Base-by-base conservation (phyloP, 2,888 invertebrate genomes). In the Glaucopsyche alexis region DNA sequence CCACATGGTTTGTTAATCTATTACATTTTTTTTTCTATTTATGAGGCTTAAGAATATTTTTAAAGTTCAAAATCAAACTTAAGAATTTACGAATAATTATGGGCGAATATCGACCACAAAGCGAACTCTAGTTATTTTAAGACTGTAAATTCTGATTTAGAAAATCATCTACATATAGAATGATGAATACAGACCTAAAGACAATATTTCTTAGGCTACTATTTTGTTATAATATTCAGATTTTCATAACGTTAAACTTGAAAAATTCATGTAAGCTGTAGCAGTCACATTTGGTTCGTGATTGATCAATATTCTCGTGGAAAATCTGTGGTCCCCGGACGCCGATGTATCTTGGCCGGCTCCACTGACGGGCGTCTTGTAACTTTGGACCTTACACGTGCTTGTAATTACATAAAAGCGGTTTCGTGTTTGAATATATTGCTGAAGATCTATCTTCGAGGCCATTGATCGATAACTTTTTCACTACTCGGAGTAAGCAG, bases 261-360 rank as follows among this genome's bases (percentile, higher is more conserved):
- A 8, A 13, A 60, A 19, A 29, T 60, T 60, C 19, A 38, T 29
- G 47, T 13, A 71, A 42, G 42, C 42, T 8, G 7, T 7, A 71
- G 29, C 16, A 47, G 29, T 38, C 65, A n/a, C 64, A 16, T 47
- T n/a, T 72, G 72, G n/a, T 72, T 72, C 16, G 66, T 40, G 83
- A 85, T 84, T 85, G 85, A 86, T 88, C 86, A 87, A 85, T 89
- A 88, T 87, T 88, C 85, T 29, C 38, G 60, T 7, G 60, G 29
- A 55, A 92, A 92, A 92, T 91, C 90, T 87, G 82, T 81, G 85
- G 84, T 92, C 92, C 92, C 92, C 78, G 81, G 90, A 83, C 88
- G 85, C 85, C 86, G 87, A 90, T 93, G 91, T 86, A 91, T 92
- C 84, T 88, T 85, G 83, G 87, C 89, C 80, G 80, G 81, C 83